Conservation (phyloP, 2,113 vertebrate species). For the Erythrolamprus reginae region DNA sequence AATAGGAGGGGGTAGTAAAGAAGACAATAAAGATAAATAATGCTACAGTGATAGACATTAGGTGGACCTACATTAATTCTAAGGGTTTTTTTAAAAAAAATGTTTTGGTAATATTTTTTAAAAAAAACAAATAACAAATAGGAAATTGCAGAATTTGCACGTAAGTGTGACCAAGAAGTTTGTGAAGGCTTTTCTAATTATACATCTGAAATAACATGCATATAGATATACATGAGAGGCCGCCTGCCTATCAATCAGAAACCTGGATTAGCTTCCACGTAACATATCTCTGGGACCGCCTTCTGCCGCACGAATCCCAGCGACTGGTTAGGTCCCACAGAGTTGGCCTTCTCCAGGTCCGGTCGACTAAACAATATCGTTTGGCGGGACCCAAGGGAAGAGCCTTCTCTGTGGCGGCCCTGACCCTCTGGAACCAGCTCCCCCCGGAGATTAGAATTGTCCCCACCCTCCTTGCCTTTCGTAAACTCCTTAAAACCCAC, state of each 20-base stretch:
- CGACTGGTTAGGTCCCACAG: no score
- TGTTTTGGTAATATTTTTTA: not conserved
- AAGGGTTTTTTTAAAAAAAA: not conserved
- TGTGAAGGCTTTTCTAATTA: not conserved
- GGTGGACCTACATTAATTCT: not conserved
- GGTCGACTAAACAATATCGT: no score
- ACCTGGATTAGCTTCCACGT: not conserved
- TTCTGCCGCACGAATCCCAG: no score
- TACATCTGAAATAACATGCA: not conserved
- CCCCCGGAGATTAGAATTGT: no score
- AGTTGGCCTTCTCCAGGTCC: no score
- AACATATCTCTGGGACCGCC: no score
- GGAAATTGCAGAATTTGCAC: not conserved
- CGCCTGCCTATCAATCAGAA: not conserved
- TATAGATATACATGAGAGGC: not conserved
- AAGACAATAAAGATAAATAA: not conserved
- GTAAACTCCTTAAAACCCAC: no score
- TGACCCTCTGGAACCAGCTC: no score
- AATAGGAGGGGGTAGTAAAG: not conserved
- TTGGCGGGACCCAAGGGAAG: no score
- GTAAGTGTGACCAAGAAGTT: not conserved
- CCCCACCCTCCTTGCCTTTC: no score
- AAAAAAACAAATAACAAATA: not conserved
- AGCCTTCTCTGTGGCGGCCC: no score
- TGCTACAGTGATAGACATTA: not conserved